Conservation (phyloP, 1,140 invertebrate species). For the Pseudomyrmex dendroicus region DNA sequence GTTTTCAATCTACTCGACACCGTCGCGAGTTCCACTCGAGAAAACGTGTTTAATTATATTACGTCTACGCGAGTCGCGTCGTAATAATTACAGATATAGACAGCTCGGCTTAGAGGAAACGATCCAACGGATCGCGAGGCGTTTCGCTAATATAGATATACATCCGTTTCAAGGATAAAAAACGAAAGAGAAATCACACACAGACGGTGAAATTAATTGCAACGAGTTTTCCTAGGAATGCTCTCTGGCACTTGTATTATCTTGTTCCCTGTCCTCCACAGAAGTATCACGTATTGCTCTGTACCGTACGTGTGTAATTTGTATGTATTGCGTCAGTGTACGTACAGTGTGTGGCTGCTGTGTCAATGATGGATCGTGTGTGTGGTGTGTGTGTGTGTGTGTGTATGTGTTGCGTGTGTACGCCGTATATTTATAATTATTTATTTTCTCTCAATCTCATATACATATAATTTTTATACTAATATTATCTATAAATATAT, state of each 20-base stretch:
- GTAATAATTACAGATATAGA: conserved; percentile 26
- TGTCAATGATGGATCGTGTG: background rate
- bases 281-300: conserved; percentile 76
- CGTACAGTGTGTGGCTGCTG: background rate
- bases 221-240: conserved; percentile 73
- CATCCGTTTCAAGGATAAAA: conserved; percentile 27
- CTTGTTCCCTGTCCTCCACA: conserved; percentile 70
- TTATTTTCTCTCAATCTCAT: conserved; percentile 73
- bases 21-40: conserved; percentile 25
- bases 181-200: conserved; percentile 30
- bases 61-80: conserved; percentile 32
- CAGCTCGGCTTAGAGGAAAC: conserved; percentile 23
- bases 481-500: conserved; percentile 82
- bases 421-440: conserved; percentile 36
- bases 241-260: conserved; percentile 77
- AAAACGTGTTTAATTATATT: conserved; percentile 13
- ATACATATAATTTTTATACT: conserved; percentile 77
- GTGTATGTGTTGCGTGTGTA: background rate
- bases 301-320: conserved; percentile 41
- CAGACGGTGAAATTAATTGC: conserved; percentile 41
- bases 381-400: background rate
- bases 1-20: conserved; percentile 21
- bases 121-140: conserved; percentile 26
- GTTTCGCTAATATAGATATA: conserved; percentile 14
- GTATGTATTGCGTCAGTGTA: conserved; percentile 24